Evolutionary conservation across 2,888 invertebrate genomes (phyloP).

Genomic region (Dryobota labecula): DNA sequence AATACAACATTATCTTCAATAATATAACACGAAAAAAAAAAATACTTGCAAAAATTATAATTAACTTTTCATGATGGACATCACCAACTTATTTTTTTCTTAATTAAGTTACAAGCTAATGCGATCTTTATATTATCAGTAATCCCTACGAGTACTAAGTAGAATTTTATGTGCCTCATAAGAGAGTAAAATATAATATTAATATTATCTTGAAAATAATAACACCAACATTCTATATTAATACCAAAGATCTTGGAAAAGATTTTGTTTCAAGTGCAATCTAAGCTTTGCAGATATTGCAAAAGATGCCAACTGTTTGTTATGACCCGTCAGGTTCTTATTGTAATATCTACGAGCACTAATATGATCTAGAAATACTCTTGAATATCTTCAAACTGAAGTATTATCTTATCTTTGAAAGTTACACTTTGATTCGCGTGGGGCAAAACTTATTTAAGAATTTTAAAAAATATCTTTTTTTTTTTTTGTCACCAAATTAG

Average conservation of each 20-base stretch:
- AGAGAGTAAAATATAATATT: constrained; percentile 2
- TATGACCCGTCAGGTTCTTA: not conserved
- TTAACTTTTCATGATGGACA: not conserved
- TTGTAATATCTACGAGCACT: not conserved
- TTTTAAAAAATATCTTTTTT: too few relatives aligned
- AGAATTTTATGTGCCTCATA: constrained; percentile 11
- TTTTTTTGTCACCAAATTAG: too few relatives aligned
- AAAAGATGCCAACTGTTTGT: not conserved
- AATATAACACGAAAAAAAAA: too few relatives aligned
- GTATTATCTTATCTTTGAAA: not conserved
- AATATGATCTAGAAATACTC: not conserved
- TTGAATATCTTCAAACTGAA: not conserved
- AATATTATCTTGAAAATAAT: constrained; percentile 4
- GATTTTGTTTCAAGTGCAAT: constrained; percentile 3
- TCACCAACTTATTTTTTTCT: not conserved
- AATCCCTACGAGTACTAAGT: constrained; percentile 12
- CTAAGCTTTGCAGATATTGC: not conserved
- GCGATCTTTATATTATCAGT: not conserved
- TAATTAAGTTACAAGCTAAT: constrained; percentile 12
- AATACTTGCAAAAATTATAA: not conserved
- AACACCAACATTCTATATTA: constrained; percentile 2
- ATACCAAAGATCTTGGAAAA: not conserved
- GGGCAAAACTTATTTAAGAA: too few relatives aligned
- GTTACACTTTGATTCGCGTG: too few relatives aligned
- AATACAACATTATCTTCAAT: too few relatives aligned